Evolutionary conservation across 2,888 invertebrate species (phyloP).

Genomic region (Amiota mariae): DNA sequence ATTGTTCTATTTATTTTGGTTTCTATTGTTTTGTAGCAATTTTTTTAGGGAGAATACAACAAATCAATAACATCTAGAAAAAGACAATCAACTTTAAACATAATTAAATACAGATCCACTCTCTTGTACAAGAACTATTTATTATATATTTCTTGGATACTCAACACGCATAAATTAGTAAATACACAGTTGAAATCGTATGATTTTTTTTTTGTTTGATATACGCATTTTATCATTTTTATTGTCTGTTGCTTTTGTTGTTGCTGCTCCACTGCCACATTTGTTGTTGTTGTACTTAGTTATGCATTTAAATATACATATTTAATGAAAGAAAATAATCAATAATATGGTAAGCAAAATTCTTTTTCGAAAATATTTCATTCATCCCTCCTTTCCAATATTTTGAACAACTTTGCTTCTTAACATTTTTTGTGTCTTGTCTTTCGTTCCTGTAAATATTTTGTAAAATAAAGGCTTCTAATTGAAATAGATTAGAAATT

Average conservation of each 20-base stretch:
- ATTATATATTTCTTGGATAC: no score
- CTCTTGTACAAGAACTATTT: conserved; percentile 26
- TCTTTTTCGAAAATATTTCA: conserved; percentile 37
- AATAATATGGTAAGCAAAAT: conserved; percentile 58
- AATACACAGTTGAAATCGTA: conserved; percentile 28
- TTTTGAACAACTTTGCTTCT: no score
- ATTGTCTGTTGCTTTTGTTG: conserved; percentile 46
- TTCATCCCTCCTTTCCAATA: not conserved
- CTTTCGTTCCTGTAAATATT: conserved; percentile 27
- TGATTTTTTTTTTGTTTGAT: conserved; percentile 22
- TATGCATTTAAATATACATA: conserved; percentile 43
- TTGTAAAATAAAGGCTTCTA: conserved; percentile 3
- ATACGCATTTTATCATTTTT: conserved; percentile 38
- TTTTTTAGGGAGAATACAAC: not conserved
- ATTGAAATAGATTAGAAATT: not conserved
- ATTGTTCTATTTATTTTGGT: not conserved
- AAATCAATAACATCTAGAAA: not conserved
- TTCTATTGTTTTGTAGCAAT: not conserved
- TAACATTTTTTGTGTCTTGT: conserved; percentile 7
- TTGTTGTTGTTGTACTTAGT: conserved; percentile 58
- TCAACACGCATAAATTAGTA: not conserved
- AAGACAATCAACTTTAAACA: conserved; percentile 8
- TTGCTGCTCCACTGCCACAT: conserved; percentile 50
- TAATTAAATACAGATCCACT: conserved; percentile 34
- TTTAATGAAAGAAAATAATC: conserved; percentile 45